Base-by-base conservation (phyloP, 2,888 invertebrate genomes). In the Cheilosia soror region DNA sequence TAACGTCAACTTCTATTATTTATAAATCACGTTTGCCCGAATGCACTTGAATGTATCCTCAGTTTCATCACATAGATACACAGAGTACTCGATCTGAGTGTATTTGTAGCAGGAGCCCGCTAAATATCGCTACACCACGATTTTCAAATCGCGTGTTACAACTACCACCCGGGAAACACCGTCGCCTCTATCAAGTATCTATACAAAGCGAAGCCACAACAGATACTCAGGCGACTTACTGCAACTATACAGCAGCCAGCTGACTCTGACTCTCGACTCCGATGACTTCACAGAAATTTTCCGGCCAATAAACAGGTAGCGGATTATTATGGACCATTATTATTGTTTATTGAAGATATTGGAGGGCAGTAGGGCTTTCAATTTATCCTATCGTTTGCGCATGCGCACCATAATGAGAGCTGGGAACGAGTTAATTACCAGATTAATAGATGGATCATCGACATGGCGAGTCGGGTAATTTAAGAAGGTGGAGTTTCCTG, bases 21-120 rank as follows among this genome's bases (percentile, higher is more conserved):
- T 87, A 87, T 87, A 85, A 87, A 87, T 87, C 87, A 87, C 87
- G 87, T 87, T 87, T 85, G 77, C 49, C 75, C 60, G 65, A 79
- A 77, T 86, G 69, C 83, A 83, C 79, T 83, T 79, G 85, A 81
- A 80, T 71, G 69, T 84, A 55, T 42, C 63, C 31, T 42, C 71
- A 4, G 68, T 63, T 60, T 57, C 25, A 53, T 37, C 29, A 44
- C 37, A 60, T 49, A 77, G 77, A 60, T 62, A 44, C 11, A 20
- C 33, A 33, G 40, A 40, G 49, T n/a, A 37, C 29, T 15, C 9
- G 25, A 40, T 37, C 31, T 15, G n/a, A 29, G 73, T 55, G 44
- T 57, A 42, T 69, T 29, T 60, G 57, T 51, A 33, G 15, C 60
- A 73, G 78, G 65, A 79, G 73, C n/a, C 47, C 20, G 29, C 57